Base-by-base conservation (phyloP, 2,888 invertebrate species). In the Tachystola acroxantha region DNA sequence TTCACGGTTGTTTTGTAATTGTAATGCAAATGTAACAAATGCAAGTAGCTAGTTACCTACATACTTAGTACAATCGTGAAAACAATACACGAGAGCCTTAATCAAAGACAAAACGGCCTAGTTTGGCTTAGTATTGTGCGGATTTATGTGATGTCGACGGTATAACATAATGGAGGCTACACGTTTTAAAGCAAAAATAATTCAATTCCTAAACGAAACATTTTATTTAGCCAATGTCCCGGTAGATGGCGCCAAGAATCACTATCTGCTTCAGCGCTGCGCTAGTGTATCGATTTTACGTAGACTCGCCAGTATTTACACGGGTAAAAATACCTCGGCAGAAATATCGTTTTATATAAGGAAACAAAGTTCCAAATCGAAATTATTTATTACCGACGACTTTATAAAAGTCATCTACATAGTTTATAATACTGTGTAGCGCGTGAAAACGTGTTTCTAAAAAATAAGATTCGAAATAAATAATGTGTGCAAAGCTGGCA, bases 271-370 rank as follows among this genome's bases (percentile, higher is more conserved):
- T 66, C 65, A 64, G 73, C 76, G 74, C 67, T 82, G 81, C 85
- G 84, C 82, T 74, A 75, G 59, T 68, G 48, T 85, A 86, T 86
- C 77, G 86, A 86, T 86, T 80, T 73, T 74, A 56, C 45, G 51
- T 57, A 61, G 50, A 48, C 53, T 43, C 46, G 40, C 43, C 64
- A 54, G 79, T 77, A 65, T 85, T 72, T 48, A 64, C 80, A 78
- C 44, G 35, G 45, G 45, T 31, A 71, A 85, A 82, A 81, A 79
- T 49, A 29, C 6, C 14, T 7, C 5, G 2, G 16, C 36, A 5
- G 9, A 49, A 59, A 62, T 45, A 16, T 27, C 2, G 13, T 25
- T 11, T 40, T 37, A 43, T 37, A 35, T 11, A 34, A 34, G 35
- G 7, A 32, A 19, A 10, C 28, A 1, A 12, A 35, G 11, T 36